These are phyloP conservation scores for Hypercompe scribonia DNA, from an alignment of 2,888 invertebrate species.

Conservation along the genomic window DNA sequence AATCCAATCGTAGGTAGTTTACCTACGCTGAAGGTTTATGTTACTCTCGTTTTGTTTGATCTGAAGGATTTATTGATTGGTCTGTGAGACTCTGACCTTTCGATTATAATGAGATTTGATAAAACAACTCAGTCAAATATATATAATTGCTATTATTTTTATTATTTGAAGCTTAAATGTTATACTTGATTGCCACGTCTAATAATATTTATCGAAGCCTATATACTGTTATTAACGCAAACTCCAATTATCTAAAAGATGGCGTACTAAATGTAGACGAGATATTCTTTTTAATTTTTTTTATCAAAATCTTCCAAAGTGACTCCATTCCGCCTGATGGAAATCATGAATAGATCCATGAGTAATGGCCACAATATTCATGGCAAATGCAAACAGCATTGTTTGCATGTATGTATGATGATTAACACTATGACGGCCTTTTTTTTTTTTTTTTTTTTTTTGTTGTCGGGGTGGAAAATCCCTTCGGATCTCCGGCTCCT, in stretches of 20 bases:
- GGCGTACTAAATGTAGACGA: slow-evolving; percentile 24
- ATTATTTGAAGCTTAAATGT: neutral
- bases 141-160: neutral
- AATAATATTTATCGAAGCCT: too few species aligned
- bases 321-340: too few species aligned
- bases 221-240: neutral
- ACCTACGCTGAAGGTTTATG: slow-evolving; percentile 40
- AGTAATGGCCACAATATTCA: too few species aligned
- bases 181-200: neutral
- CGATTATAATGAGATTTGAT: slow-evolving; percentile 15
- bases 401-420: too few species aligned
- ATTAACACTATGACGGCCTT: too few species aligned
- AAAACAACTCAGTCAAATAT: slow-evolving; percentile 14
- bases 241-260: slow-evolving; percentile 16
- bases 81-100: slow-evolving; percentile 31
- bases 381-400: too few species aligned
- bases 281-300: slow-evolving; percentile 32
- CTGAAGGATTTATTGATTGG: slow-evolving; percentile 49
- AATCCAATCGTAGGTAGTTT: slow-evolving; percentile 69
- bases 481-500: too few species aligned
- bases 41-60: slow-evolving; percentile 45
- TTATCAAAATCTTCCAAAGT: too few species aligned
- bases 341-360: too few species aligned
- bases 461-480: too few species aligned
- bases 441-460: too few species aligned